These are phyloP conservation scores for Alectoris magna DNA, from an alignment of 2,797 vertebrate genomes.

Conservation along the genomic window DNA sequence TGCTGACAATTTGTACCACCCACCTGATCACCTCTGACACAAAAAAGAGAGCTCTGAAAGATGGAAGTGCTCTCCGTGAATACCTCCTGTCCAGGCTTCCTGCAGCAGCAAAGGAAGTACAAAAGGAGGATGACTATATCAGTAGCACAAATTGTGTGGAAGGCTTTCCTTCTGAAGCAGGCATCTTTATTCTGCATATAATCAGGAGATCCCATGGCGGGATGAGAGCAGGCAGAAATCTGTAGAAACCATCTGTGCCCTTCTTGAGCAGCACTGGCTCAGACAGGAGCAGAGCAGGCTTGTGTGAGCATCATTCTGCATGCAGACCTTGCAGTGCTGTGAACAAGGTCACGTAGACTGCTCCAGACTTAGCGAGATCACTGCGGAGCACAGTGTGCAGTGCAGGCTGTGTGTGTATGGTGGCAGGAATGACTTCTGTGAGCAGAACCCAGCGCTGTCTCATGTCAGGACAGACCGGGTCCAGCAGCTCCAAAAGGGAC, in stretches of 20 bases:
- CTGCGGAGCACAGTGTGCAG: rapidly evolving
- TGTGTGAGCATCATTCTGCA: rapidly evolving
- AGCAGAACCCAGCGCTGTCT: not conserved
- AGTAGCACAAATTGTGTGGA: not conserved
- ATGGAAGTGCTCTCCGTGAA: rapidly evolving
- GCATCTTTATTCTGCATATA: not conserved
- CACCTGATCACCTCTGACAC: not conserved
- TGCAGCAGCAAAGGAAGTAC: not conserved
- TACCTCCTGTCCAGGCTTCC: not conserved
- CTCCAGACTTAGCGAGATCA: not conserved
- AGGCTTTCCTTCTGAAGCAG: not conserved
- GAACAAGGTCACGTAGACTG: rapidly evolving
- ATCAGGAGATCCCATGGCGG: not conserved
- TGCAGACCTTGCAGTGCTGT: not conserved
- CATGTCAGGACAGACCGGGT: not conserved
- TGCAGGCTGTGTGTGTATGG: not conserved
- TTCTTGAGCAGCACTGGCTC: not conserved
- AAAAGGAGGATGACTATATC: not conserved
- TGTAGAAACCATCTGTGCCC: not conserved
- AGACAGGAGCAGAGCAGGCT: rapidly evolving
- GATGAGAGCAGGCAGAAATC: not conserved
- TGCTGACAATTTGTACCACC: not conserved
- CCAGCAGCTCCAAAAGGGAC: not conserved
- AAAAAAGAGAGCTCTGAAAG: not conserved
- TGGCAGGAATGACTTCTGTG: not conserved